Percentiles rank a stretch among this genome's conserved stretches.
These are phyloP conservation scores for Myzus persicae DNA, from an alignment of 1,140 invertebrate genomes.

Conservation along the genomic window DNA sequence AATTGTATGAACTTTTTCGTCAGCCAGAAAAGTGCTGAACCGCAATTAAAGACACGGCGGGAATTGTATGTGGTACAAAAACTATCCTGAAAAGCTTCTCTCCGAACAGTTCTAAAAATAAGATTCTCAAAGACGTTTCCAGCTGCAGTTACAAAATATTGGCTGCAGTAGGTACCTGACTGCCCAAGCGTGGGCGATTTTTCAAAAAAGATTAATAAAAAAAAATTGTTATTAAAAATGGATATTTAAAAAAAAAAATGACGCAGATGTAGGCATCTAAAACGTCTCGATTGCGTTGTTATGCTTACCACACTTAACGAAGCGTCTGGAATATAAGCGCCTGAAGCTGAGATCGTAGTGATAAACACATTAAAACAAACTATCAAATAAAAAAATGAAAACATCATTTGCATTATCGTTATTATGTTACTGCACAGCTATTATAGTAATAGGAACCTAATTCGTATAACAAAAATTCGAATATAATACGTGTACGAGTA, in stretches of 20 bases:
- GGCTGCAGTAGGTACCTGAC: background rate
- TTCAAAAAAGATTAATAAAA: background rate
- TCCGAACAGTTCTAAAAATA: background rate
- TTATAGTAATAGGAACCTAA: background rate
- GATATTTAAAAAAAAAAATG: background rate
- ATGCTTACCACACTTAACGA: constrained; percentile 30
- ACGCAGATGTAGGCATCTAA: background rate
- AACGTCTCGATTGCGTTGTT: background rate
- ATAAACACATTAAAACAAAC: background rate
- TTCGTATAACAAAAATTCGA: background rate
- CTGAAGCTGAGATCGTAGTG: background rate
- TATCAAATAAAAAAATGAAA: background rate
- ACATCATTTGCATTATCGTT: background rate
- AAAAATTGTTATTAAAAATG: background rate
- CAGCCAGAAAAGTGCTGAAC: too few species aligned
- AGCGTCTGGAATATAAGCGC: background rate
- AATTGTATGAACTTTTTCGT: too few species aligned
- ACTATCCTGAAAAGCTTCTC: background rate
- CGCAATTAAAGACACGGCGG: too few species aligned
- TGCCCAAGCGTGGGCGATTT: background rate
- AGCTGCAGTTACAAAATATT: background rate
- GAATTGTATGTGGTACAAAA: too few species aligned
- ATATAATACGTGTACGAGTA: background rate
- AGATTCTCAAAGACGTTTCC: background rate
- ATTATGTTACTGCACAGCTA: background rate